phyloP scores from a whole-genome alignment of 1,140 invertebrate species.

The Macrostomum lignano region DNA sequence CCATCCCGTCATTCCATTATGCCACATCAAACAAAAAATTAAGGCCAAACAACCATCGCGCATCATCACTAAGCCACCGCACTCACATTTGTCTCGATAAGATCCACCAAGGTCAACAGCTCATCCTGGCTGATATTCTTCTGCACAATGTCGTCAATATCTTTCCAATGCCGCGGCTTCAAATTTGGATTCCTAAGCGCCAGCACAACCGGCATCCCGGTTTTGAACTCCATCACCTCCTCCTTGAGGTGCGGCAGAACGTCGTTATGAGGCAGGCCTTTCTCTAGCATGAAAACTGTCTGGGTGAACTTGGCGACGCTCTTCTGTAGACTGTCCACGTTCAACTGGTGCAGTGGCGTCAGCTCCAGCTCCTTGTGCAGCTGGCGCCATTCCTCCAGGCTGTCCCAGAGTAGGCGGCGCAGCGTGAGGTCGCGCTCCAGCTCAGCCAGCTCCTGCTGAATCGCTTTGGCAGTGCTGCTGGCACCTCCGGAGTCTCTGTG shows the following conservation, averaged over 20 bases:
- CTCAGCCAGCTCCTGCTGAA: constrained; percentile 20
- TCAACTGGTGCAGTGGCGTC: constrained; percentile 20
- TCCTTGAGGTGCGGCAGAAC: constrained; percentile 43
- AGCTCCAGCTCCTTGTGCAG: constrained; percentile 18
- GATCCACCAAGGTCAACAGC: constrained; percentile 19
- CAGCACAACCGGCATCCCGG: constrained; percentile 33
- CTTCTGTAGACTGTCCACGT: constrained; percentile 23
- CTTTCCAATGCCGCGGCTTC: constrained; percentile 19
- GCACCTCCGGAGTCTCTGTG: too few species aligned
- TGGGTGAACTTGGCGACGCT: constrained; percentile 24
- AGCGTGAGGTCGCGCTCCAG: constrained; percentile 22
- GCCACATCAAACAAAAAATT: too few species aligned
- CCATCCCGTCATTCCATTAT: too few species aligned
- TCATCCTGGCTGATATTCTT: constrained; percentile 19
- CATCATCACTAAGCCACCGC: too few species aligned
- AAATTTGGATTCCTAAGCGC: constrained; percentile 23
- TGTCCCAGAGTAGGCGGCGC: constrained; percentile 22
- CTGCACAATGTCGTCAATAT: constrained; percentile 19
- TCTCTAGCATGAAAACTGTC: constrained; percentile 25
- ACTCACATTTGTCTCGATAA: constrained; percentile 24
- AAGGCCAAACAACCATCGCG: too few species aligned
- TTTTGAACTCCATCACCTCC: constrained; percentile 42
- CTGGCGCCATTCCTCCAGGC: constrained; percentile 18
- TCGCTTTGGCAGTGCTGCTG: constrained; percentile 13
- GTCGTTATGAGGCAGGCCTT: constrained; percentile 39